Conservation (phyloP, 1,140 invertebrate genomes). For the Bathynomus jamesi region DNA sequence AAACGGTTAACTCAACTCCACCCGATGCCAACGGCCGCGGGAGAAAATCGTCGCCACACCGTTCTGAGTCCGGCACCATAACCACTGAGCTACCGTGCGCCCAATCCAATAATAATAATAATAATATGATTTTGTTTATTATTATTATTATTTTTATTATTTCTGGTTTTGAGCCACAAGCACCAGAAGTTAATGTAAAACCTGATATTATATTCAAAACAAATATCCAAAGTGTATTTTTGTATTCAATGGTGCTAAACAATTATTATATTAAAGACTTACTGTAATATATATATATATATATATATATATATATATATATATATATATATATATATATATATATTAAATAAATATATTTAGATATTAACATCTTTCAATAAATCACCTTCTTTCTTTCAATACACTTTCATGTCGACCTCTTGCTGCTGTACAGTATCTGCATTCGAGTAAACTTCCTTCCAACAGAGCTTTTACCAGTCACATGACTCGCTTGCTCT, state of each 20-base stretch:
- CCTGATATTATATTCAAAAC: not conserved
- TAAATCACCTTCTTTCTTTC: slow-evolving; percentile 9
- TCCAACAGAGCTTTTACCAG: no score
- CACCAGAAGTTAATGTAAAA: not conserved
- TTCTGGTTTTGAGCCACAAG: not conserved
- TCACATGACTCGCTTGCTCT: no score
- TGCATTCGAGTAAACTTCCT: no score
- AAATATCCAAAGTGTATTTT: not conserved
- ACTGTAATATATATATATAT: not conserved
- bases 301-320: slow-evolving; percentile 2
- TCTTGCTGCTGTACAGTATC: no score
- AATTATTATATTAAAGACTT: not conserved
- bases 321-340: not conserved
- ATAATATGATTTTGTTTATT: not conserved
- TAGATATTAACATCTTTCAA: not conserved
- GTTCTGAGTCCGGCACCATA: no score
- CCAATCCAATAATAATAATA: not conserved
- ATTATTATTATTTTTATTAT: not conserved
- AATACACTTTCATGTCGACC: no score
- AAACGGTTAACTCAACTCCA: no score
- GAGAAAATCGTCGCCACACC: no score
- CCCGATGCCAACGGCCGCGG: no score
- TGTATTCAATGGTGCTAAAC: not conserved
- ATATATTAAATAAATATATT: not conserved
- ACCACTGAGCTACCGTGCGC: no score